A percentile compares a stretch with the other conserved stretches of the same genome.
These are phyloP conservation scores for Amphibalanus amphitrite DNA, from an alignment of 1,140 invertebrate species.

Conservation along the genomic window DNA sequence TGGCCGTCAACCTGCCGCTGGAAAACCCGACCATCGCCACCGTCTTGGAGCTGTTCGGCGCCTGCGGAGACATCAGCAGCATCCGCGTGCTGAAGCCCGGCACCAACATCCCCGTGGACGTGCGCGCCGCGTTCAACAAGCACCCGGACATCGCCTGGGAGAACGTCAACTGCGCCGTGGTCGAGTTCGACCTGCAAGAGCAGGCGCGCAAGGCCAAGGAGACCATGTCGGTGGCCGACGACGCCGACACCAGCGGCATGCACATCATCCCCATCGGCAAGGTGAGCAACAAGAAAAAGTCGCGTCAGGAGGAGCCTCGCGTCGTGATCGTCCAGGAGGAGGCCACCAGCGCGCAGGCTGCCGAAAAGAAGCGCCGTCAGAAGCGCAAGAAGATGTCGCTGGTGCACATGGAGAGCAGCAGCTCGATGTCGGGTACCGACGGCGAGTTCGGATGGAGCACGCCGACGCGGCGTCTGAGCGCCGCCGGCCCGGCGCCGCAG, in stretches of 20 bases:
- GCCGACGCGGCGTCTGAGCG: not conserved
- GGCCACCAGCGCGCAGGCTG: not conserved
- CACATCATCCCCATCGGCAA: conserved; percentile 26
- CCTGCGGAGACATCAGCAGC: conserved; percentile 70
- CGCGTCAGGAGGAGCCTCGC: conserved; percentile 2
- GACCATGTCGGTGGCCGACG: conserved; percentile 23
- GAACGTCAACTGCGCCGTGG: conserved; percentile 63
- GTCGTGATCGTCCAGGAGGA: not conserved
- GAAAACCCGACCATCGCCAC: conserved; percentile 68
- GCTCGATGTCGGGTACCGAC: conserved; percentile 1
- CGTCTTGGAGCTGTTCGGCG: conserved; percentile 68
- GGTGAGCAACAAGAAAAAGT: conserved; percentile 23
- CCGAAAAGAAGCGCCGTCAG: conserved; percentile 15
- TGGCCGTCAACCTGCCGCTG: conserved; percentile 66
- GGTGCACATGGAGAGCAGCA: conserved; percentile 9
- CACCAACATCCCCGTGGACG: conserved; percentile 68
- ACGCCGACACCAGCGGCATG: conserved; percentile 30
- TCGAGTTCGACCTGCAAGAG: conserved; percentile 75
- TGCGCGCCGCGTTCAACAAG: conserved; percentile 71
- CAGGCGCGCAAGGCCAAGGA: conserved; percentile 60
- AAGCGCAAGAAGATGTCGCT: conserved; percentile 7
- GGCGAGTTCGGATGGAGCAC: not conserved
- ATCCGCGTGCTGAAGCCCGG: conserved; percentile 69
- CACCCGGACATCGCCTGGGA: conserved; percentile 56
- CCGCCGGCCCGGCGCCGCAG: not conserved